Base-by-base conservation (phyloP, 2,888 invertebrate genomes). In the Cybosia mesomella region DNA sequence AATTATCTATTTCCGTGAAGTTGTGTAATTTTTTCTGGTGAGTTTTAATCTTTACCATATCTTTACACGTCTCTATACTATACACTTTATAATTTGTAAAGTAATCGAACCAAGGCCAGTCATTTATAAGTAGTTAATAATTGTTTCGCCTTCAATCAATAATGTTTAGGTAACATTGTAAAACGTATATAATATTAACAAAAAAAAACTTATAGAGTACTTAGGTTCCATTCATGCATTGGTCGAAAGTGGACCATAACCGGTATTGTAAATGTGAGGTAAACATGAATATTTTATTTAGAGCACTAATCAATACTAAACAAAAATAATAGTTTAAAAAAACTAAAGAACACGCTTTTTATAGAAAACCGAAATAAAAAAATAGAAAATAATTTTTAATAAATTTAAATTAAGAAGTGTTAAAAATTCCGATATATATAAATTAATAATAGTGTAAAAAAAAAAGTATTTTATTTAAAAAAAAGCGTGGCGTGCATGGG, bases 31-130 rank as follows among this genome's bases (percentile, higher is more conserved):
- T 49, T 49, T 49, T 49, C 49, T 49, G 49, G n/a, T 49, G 49
- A n/a, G 9, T 49, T 1, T 49, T 49, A 49, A 49, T 49, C 49
- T n/a, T n/a, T n/a, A 49, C 49, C 49, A n/a, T 49, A 49, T 49
- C 49, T 49, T 49, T n/a, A 49, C 49, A 49, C 18, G 49, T 49
- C 49, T 49, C 49, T 49, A 18, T 49, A 49, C 49, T 49, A 18
- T 49, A 49, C 49, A n/a, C 18, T 49, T 49, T n/a, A 49, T 49
- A 49, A 49, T 49, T 49, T 49, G n/a, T 49, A 49, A n/a, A 49
- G n/a, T 49, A n/a, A 49, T 49, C n/a, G n/a, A n/a, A n/a, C 9
- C 49, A 49, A 49, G 49, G 49, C 49, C 49, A n/a, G 49, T 49
- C 8, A 49, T 9, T 49, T 49, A 49, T 49, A 49, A 36, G 36